Evolutionary conservation across 2,888 invertebrate species (phyloP).

Genomic region (Trichopria drosophilae): DNA sequence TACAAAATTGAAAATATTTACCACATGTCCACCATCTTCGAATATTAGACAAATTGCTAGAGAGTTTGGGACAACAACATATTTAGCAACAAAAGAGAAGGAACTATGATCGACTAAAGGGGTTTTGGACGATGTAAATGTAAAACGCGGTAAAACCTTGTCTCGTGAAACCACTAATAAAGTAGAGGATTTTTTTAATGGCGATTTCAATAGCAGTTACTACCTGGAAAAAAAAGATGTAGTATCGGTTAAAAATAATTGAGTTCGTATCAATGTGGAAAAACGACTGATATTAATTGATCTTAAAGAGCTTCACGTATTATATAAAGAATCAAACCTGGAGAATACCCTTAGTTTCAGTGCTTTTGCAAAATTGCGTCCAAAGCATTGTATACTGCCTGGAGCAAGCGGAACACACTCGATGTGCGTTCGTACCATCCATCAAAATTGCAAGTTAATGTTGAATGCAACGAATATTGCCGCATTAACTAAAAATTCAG

Average conservation of each 20-base stretch:
- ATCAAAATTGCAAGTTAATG: constrained; percentile 5
- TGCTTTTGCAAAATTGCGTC: constrained; percentile 4
- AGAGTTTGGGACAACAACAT: neutral
- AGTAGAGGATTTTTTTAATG: constrained; percentile 3
- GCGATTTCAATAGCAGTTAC: neutral
- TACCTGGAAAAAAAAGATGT: neutral
- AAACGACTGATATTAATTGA: constrained; percentile 9
- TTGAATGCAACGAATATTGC: neutral
- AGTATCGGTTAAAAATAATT: neutral
- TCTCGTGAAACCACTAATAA: neutral
- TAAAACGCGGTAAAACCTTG: neutral
- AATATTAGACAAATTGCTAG: neutral
- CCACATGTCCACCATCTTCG: neutral
- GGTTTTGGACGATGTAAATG: neutral
- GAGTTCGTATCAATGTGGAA: neutral
- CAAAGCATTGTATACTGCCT: constrained; percentile 3
- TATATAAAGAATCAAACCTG: constrained; percentile 5
- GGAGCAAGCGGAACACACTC: too few species aligned
- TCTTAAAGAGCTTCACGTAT: constrained; percentile 17
- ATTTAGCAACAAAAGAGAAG: neutral
- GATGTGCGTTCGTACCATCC: constrained; percentile 3
- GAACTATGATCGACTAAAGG: neutral
- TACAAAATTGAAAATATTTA: neutral
- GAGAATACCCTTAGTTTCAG: neutral
- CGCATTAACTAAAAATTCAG: neutral